Conservation (phyloP, 92 coral and sea anemone species). For the Porites rus region DNA sequence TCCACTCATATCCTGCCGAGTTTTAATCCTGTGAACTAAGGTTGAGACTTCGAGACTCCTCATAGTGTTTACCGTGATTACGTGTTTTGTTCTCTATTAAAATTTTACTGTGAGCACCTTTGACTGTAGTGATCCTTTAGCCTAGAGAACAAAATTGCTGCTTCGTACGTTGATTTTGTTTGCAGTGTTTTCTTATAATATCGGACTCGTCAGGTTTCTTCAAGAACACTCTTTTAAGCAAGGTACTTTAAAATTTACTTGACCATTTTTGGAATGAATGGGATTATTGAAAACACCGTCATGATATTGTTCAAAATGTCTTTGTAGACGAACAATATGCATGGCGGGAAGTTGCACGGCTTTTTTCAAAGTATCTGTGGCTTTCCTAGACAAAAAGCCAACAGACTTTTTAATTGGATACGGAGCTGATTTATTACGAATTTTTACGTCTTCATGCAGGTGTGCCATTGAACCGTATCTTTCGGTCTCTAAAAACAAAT, state of each 20-base stretch:
- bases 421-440: background rate
- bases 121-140: background rate
- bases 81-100: too few relatives aligned
- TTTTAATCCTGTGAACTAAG: background rate
- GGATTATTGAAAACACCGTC: background rate
- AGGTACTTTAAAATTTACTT: background rate
- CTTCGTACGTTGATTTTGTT: background rate
- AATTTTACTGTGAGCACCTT: too few relatives aligned
- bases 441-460: background rate
- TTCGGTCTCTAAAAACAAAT: conserved; percentile 17
- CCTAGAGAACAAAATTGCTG: background rate
- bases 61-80: too few relatives aligned
- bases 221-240: background rate
- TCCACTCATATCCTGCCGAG: background rate
- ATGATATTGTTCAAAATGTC: background rate
- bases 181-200: background rate
- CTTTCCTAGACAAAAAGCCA: conserved; percentile 4
- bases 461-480: background rate
- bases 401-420: conserved; percentile 1
- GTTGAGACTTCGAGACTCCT: too few relatives aligned
- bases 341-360: conserved; percentile 5
- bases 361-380: background rate
- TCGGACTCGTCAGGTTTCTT: background rate
- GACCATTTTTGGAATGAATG: background rate
- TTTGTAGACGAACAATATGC: conserved; percentile 9